These are phyloP conservation scores for Schizopygopsis malacanthus DNA, from an alignment of 2,797 vertebrate species.

Conservation along the genomic window DNA sequence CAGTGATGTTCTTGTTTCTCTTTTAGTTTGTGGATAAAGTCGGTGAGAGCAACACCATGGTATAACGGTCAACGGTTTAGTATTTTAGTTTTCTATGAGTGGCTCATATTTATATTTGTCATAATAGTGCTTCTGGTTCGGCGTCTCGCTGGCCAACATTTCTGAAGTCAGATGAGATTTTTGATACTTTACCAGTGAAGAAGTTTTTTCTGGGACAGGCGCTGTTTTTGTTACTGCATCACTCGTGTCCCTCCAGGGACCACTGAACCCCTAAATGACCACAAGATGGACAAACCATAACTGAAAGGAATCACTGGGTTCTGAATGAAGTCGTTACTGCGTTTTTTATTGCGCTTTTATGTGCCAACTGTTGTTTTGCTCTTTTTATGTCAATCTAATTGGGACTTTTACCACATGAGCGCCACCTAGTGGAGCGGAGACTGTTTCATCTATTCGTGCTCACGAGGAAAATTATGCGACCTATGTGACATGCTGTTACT, in stretches of 20 bases:
- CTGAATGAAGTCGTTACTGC: slow-evolving; percentile 64
- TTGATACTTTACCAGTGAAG: slow-evolving; percentile 57
- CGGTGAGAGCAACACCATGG: slow-evolving; percentile 98
- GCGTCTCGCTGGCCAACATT: slow-evolving; percentile 58
- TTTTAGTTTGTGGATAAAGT: slow-evolving; percentile 94
- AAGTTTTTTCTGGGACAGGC: slow-evolving; percentile 55
- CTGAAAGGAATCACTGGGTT: slow-evolving; percentile 41
- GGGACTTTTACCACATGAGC: slow-evolving; percentile 13
- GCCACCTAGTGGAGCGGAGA: slow-evolving; percentile 38
- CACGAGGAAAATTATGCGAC: slow-evolving; percentile 34
- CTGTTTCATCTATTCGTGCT: slow-evolving; percentile 12
- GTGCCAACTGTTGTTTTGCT: slow-evolving; percentile 43
- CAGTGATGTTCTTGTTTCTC: slow-evolving; percentile 45
- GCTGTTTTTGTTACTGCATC: slow-evolving; percentile 60
- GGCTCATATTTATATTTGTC: slow-evolving; percentile 78
- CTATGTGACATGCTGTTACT: slow-evolving; percentile 29
- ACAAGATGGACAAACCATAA: background rate
- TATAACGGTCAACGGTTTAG: slow-evolving; percentile 82
- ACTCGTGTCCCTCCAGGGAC: slow-evolving; percentile 22
- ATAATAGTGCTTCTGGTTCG: slow-evolving; percentile 65
- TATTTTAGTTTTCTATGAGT: slow-evolving; percentile 51
- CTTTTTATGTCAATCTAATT: slow-evolving; percentile 38
- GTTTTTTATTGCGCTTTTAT: slow-evolving; percentile 45
- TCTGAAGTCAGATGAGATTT: slow-evolving; percentile 64
- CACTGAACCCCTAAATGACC: background rate